Base-by-base conservation (phyloP, 1,140 invertebrate species). In the Penaeus indicus region DNA sequence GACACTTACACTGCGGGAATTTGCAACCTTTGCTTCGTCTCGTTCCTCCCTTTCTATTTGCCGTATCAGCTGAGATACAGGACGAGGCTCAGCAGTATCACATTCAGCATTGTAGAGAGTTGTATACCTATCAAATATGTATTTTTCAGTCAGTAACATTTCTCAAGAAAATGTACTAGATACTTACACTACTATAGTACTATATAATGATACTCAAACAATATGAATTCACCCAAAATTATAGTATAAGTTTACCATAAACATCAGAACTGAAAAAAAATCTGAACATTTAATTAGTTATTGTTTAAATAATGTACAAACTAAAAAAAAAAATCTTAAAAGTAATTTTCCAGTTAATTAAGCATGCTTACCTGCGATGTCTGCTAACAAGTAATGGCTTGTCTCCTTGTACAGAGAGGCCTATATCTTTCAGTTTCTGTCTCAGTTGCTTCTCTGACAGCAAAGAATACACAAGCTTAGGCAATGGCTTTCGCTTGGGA, bases 21-120 rank as follows among this genome's bases (percentile, higher is more conserved):
- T 67, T 42, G 75, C 18, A 7, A 27, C 84, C 22, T 61, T 77
- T 21, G 75, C 19, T 27, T 86, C 75, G 22, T 86, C 84, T 13
- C 62, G 54, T 42, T 86, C 84, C 75, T 86, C 84, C n/a, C 75
- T 54, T 22, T 86, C 84, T 11, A 86, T 61, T 42, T 86, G 84
- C n/a, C 75, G 60, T 27, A 79, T 21, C 27, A 86, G 72, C 32
- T 86, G 72, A 27, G 54, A 22, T 13, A 78, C 75, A 78, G 75
- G 75, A 18, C 84, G 54, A 16, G 84, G 84, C 42, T 86, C 84
- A 42, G 75, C 47, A 32, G 42, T 69, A 64, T 86, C 84, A 79
- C 84, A 86, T 22, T 86, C 84, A 11, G 75, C 84, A 86, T 86
- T 86, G 38, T 86, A 86, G 13, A 86, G 61, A 22, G 84, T 86